Base-by-base conservation (phyloP, 2,113 vertebrate species). In the Butastur rufipennis region DNA sequence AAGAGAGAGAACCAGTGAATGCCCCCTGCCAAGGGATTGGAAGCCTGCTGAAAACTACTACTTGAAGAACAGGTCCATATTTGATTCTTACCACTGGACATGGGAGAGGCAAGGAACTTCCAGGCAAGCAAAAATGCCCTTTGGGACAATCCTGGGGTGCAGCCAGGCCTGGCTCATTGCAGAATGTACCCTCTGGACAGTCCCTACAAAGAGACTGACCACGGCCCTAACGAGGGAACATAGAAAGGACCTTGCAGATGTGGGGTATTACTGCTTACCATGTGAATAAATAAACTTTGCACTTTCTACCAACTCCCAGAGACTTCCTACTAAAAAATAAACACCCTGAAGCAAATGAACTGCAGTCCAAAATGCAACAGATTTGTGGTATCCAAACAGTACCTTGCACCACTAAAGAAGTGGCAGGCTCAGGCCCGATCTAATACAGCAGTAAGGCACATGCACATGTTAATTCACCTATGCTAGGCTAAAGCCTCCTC, bases 51-150 rank as follows among this genome's bases (percentile, higher is more conserved):
- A 31, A 50, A 89, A n/a, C 2, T 2, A 0, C 36, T 63, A 12
- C 26, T 42, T 3, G 31, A 20, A 3, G 25, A 75, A 34, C 8
- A 53, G 58, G 36, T 2, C 11, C 1, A 0, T 13, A 4, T 29
- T 20, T 7, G 21, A 11, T 9, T 86, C 98, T 98, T 95, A 99
- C 99, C 92, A 3, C 72, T 22, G 98, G 98, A 74, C 99, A 99
- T 0, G 97, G 98, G 36, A 86, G 92, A 65, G 99, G 98, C 22
- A 79, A 45, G 38, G 97, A 86, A n/a, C 98, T 98, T 55, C 86
- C 97, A 58, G 97, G 43, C 71, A 96, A 98, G 97, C 99, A 99
- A 93, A 98, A 99, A 96, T 99, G 97, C 52, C 99, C 99, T 34
- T 96, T 97, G 48, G 98, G 99, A 94, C 99, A 99, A 25, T 93